Evolutionary conservation across 2,797 vertebrate species (phyloP).

Genomic region (Morelia viridis): DNA sequence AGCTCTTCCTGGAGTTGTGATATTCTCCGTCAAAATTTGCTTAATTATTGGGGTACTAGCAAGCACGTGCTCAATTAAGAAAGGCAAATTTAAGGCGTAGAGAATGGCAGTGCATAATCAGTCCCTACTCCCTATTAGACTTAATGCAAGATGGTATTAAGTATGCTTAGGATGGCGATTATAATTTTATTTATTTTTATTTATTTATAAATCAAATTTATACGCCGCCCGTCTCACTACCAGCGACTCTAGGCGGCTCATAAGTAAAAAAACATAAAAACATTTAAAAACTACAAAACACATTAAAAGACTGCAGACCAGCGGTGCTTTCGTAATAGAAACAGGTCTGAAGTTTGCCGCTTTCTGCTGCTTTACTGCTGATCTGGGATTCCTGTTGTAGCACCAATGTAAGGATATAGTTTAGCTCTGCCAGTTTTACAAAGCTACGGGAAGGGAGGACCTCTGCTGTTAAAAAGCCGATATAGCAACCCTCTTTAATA

Average conservation of each 20-base stretch:
- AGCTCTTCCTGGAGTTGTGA: neutral
- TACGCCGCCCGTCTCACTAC: too few species aligned
- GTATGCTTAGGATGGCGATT: neutral
- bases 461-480: neutral
- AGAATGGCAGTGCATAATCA: neutral
- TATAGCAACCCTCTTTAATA: neutral
- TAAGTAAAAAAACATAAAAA: too few species aligned
- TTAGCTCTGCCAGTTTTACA: neutral
- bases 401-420: neutral
- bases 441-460: neutral
- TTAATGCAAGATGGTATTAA: too few species aligned
- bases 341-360: neutral
- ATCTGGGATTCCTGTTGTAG: neutral
- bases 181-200: too few species aligned
- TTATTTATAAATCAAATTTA: too few species aligned
- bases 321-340: neutral
- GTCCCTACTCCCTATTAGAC: neutral
- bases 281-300: too few species aligned
- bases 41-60: neutral
- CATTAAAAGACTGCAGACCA: too few species aligned
- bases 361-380: neutral
- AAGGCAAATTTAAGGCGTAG: too few species aligned
- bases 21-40: neutral
- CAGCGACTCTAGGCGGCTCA: too few species aligned
- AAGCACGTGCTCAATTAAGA: neutral